A percentile compares a stretch with the other conserved stretches of the same genome.
Conservation (phyloP, 2,113 vertebrate genomes). For the Ceratotherium simum region DNA sequence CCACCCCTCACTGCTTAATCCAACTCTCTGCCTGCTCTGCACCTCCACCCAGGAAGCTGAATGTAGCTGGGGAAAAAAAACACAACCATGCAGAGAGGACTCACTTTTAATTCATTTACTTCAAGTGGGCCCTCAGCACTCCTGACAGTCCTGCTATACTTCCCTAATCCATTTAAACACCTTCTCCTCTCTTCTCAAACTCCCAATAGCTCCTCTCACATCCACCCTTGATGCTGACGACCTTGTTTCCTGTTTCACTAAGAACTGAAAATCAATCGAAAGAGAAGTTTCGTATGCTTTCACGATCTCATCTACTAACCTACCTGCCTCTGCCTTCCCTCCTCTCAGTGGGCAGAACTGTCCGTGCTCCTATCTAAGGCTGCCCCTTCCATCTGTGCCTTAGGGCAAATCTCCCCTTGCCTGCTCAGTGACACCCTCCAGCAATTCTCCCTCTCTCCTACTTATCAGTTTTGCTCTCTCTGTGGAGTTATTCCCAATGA, state of each 20-base stretch:
- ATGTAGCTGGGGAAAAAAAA: neutral
- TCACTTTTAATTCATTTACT: neutral
- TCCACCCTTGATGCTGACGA: neutral
- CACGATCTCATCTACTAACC: neutral
- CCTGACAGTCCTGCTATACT: neutral
- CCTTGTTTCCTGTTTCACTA: neutral
- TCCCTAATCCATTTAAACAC: neutral
- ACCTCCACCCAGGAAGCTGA: neutral
- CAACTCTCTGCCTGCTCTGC: neutral
- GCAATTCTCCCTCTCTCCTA: neutral
- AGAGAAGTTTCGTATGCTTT: neutral
- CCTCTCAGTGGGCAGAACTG: neutral
- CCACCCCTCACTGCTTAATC: neutral
- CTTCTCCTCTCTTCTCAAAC: neutral
- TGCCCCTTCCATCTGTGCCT: neutral
- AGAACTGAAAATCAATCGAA: neutral
- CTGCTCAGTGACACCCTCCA: neutral
- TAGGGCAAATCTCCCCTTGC: neutral
- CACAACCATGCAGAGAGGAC: neutral
- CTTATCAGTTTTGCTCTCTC: neutral
- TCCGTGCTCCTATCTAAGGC: accelerated
- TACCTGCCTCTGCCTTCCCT: neutral
- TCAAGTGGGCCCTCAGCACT: neutral
- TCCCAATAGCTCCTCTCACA: neutral
- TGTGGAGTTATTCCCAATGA: neutral